Evolutionary conservation across 2,888 invertebrate species (phyloP).

Genomic region (Ectobius pallidus): DNA sequence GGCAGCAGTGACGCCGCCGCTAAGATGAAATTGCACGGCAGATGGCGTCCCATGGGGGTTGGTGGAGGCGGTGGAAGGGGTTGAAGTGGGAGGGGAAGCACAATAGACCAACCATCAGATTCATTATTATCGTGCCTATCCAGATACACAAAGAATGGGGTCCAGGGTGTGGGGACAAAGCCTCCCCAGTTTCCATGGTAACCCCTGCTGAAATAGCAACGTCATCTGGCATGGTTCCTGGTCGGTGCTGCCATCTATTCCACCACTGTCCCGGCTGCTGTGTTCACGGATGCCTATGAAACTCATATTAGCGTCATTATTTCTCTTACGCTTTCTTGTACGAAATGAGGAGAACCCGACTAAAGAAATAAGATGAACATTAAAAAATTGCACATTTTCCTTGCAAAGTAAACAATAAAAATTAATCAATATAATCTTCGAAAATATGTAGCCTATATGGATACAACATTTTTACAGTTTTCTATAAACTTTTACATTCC

Average conservation of each 20-base stretch:
- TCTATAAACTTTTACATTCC: too few species aligned
- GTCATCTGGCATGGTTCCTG: background rate
- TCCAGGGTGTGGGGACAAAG: slow-evolving; percentile 10
- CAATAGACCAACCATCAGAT: slow-evolving; percentile 35
- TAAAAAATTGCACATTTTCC: too few species aligned
- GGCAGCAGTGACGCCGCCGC: slow-evolving; percentile 38
- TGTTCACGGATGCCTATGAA: background rate
- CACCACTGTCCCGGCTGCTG: too few species aligned
- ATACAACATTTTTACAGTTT: background rate
- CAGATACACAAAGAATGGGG: slow-evolving; percentile 9
- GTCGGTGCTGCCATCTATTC: slow-evolving; percentile 29
- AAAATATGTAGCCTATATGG: background rate
- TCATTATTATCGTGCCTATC: slow-evolving; percentile 37
- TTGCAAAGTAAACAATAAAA: too few species aligned
- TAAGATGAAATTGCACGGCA: slow-evolving; percentile 41
- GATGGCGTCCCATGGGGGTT: slow-evolving; percentile 37
- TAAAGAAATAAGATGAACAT: too few species aligned
- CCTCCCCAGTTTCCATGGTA: slow-evolving; percentile 14
- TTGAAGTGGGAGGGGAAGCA: background rate
- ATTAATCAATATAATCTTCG: background rate
- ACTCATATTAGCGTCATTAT: background rate
- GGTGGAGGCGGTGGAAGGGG: background rate
- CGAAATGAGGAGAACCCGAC: too few species aligned
- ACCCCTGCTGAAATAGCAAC: background rate
- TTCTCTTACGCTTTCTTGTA: too few species aligned